These are phyloP conservation scores for Typhlichthys subterraneus DNA, from an alignment of 2,797 vertebrate species.

Conservation along the genomic window DNA sequence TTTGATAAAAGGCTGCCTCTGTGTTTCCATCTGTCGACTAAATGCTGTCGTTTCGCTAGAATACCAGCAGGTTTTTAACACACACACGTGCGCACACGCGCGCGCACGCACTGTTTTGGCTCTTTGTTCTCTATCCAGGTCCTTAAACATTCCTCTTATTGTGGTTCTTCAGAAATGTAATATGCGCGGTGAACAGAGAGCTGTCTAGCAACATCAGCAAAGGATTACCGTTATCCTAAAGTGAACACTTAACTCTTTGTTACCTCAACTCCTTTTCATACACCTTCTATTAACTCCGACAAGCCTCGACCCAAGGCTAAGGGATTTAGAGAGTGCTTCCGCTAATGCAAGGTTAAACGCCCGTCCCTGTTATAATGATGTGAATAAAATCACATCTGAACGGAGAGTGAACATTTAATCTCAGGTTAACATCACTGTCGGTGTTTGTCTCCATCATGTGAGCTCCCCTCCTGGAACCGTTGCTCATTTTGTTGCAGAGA, in stretches of 20 bases:
- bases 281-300: not conserved
- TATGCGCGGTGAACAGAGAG: not conserved
- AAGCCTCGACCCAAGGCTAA: not conserved
- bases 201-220: not conserved
- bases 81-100: not conserved
- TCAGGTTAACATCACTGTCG: not conserved
- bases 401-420: not conserved
- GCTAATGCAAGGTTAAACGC: not conserved
- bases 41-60: not conserved
- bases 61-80: constrained; percentile 2
- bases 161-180: not conserved
- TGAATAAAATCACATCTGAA: constrained; percentile 4
- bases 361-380: not conserved
- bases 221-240: not conserved
- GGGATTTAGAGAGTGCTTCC: not conserved
- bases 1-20: no score
- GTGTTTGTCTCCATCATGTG: no score
- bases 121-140: constrained; percentile 40
- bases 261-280: not conserved
- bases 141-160: no score
- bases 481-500: no score
- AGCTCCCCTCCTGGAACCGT: not conserved
- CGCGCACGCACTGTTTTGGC: not conserved
- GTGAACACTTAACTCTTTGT: not conserved
- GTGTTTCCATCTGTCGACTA: no score